Evolutionary conservation across 2,113 vertebrate genomes (phyloP).

Genomic region (Notechis scutatus): DNA sequence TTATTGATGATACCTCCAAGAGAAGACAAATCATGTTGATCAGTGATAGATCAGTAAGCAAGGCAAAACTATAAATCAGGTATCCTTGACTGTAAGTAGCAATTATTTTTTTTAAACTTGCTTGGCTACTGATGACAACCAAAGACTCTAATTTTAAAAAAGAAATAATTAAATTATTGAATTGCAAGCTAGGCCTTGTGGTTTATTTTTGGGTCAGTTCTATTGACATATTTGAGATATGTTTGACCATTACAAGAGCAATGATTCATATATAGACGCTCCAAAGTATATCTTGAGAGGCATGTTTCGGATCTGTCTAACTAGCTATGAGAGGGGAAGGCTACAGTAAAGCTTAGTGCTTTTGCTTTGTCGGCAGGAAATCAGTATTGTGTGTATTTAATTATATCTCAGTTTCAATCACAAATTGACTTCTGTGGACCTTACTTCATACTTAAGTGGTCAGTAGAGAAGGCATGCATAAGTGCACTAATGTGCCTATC

Average conservation of each 20-base stretch:
- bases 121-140: neutral
- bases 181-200: neutral
- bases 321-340: neutral
- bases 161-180: neutral
- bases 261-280: neutral
- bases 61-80: conserved; percentile 27
- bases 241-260: neutral
- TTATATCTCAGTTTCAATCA: neutral
- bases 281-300: neutral
- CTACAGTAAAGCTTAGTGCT: neutral
- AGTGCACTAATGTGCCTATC: no score
- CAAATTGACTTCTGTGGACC: no score
- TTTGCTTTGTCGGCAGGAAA: neutral
- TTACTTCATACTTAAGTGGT: no score
- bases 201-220: neutral
- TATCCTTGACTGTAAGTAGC: neutral
- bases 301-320: neutral
- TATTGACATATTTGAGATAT: neutral
- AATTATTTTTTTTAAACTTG: neutral
- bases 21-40: neutral
- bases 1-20: conserved; percentile 5
- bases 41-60: neutral
- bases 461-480: no score
- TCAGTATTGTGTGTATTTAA: neutral
- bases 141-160: neutral